These are phyloP conservation scores for Rhinoderma darwinii DNA, from an alignment of 2,113 vertebrate species.

Conservation along the genomic window DNA sequence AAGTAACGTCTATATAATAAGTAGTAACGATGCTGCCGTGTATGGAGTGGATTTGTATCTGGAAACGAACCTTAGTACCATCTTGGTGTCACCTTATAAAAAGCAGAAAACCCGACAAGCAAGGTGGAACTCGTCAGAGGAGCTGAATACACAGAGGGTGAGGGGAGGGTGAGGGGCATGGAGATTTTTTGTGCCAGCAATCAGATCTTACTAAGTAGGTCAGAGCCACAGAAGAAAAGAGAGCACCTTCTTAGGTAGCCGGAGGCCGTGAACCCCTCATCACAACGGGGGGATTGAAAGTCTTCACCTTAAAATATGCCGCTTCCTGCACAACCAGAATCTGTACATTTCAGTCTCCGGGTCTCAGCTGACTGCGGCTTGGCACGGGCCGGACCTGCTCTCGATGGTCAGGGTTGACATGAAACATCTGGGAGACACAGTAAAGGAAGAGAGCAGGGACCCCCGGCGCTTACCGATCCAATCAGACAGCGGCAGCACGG, in stretches of 20 bases:
- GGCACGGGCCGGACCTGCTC: background rate
- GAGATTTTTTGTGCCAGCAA: constrained; percentile 22
- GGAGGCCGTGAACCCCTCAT: constrained; percentile 48
- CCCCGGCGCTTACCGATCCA: background rate
- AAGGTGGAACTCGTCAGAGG: constrained; percentile 42
- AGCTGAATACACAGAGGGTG: constrained; percentile 27
- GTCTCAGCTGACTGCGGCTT: constrained; percentile 21
- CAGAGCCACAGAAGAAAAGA: constrained; percentile 12
- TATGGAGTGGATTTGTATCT: background rate
- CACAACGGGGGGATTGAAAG: constrained; percentile 55
- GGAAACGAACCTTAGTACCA: background rate
- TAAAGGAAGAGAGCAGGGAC: background rate
- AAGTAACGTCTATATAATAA: too few relatives aligned
- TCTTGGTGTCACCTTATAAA: background rate
- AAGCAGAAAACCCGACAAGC: background rate
- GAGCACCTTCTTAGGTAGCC: constrained; percentile 37
- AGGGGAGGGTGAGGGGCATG: background rate
- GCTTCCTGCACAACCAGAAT: constrained; percentile 44
- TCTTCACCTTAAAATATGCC: constrained; percentile 57
- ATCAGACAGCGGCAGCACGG: background rate
- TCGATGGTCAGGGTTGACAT: constrained; percentile 22
- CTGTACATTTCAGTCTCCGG: constrained; percentile 19
- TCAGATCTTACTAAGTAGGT: constrained; percentile 33
- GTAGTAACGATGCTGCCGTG: background rate
- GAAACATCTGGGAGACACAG: constrained; percentile 11